A percentile compares a stretch with the other conserved stretches of the same genome.
These are phyloP conservation scores for Chondrilla cf. caribensis DNA, from an alignment of 37 sponge, comb jelly and placozoan genomes.

Conservation along the genomic window DNA sequence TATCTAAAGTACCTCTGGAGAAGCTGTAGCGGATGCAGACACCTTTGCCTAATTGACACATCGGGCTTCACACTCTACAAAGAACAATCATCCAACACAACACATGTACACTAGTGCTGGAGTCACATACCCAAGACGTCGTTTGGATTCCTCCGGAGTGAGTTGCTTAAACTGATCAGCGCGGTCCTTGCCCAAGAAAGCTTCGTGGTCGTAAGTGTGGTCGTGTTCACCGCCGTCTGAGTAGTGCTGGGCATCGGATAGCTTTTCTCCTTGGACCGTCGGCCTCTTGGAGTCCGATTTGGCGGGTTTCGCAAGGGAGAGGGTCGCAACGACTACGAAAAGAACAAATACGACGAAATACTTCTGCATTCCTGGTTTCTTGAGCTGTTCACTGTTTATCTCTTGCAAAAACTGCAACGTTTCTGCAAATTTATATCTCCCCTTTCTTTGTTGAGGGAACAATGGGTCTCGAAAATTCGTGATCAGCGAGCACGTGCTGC, in stretches of 20 bases:
- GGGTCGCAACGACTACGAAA: background rate
- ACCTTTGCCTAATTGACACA: too few species aligned
- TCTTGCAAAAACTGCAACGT: background rate
- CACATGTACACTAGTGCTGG: too few species aligned
- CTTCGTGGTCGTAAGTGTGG: slow-evolving; percentile 84
- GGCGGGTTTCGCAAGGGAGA: background rate
- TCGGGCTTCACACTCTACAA: too few species aligned
- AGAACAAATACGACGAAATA: background rate
- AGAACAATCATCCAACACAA: too few species aligned
- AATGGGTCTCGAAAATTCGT: slow-evolving; percentile 20
- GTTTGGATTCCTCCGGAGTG: slow-evolving; percentile 74
- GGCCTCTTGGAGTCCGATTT: background rate
- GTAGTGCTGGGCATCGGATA: slow-evolving; percentile 58
- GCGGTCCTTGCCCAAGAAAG: slow-evolving; percentile 85
- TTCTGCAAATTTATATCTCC: background rate
- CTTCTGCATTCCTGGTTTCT: background rate
- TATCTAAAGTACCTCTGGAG: too few species aligned
- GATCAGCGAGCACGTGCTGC: background rate
- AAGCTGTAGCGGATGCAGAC: too few species aligned
- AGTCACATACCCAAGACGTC: slow-evolving; percentile 25
- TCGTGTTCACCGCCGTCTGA: slow-evolving; percentile 49
- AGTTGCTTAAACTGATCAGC: slow-evolving; percentile 80
- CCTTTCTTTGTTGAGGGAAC: background rate
- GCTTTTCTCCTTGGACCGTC: slow-evolving; percentile 22
- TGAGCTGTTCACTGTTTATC: background rate